These are phyloP conservation scores for Ceyx cyanopectus DNA, from an alignment of 2,113 vertebrate genomes.

Conservation along the genomic window DNA sequence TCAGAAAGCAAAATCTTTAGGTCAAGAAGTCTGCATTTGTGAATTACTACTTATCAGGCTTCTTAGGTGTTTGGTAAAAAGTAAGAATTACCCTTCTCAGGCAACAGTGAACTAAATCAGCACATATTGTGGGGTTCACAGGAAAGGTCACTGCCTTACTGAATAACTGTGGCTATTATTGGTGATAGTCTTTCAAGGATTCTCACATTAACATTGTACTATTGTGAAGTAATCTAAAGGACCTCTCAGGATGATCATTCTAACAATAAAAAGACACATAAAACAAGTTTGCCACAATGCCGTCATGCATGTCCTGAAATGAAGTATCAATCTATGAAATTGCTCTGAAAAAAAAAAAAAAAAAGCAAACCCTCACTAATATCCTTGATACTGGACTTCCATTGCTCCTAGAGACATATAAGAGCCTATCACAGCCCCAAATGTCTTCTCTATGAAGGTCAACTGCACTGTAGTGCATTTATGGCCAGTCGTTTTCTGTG, in stretches of 20 bases:
- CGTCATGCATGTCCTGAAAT: background rate
- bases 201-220: background rate
- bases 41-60: background rate
- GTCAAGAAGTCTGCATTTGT: background rate
- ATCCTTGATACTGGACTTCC: background rate
- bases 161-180: background rate
- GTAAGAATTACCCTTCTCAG: background rate
- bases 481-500: constrained; percentile 18
- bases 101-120: background rate
- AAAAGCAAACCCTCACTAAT: background rate
- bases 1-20: background rate
- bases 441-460: constrained; percentile 30
- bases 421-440: background rate
- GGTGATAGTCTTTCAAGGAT: constrained; percentile 22
- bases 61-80: background rate
- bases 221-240: background rate
- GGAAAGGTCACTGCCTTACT: background rate
- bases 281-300: constrained; percentile 43
- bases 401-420: background rate
- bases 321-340: background rate
- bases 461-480: background rate
- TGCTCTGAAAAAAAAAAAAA: background rate
- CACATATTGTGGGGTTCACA: background rate
- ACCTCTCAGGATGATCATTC: constrained; percentile 21
- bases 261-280: constrained; percentile 34